phyloP scores from a whole-genome alignment of 2,113 vertebrate species.

The Redunca redunca region DNA sequence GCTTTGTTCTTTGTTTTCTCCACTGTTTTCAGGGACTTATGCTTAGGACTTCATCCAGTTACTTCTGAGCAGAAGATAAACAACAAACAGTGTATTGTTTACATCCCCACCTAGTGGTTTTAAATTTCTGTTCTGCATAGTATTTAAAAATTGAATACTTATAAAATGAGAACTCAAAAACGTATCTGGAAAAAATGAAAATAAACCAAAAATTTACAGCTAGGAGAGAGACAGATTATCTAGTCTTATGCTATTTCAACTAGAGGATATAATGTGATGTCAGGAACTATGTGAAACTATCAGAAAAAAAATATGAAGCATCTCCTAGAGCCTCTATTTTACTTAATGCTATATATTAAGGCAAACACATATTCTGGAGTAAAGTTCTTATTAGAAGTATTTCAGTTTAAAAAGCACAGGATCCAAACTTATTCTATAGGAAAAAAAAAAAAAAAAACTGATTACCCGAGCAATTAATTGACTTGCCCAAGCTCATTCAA shows the following conservation, averaged over 20 bases:
- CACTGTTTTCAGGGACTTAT: background rate
- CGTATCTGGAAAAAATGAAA: background rate
- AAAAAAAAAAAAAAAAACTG: background rate
- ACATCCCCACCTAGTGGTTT: constrained; percentile 71
- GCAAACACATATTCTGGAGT: background rate
- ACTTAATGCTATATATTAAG: background rate
- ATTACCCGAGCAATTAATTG: background rate
- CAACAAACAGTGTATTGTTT: constrained; percentile 56
- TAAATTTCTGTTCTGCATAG: constrained; percentile 67
- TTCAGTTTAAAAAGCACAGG: constrained; percentile 6
- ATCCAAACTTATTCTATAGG: background rate
- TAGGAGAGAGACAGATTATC: background rate
- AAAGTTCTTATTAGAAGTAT: constrained; percentile 25
- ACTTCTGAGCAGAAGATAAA: constrained; percentile 30
- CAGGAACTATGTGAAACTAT: background rate
- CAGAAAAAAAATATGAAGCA: background rate
- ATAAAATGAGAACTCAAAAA: constrained; percentile 19
- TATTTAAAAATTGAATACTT: constrained; percentile 31
- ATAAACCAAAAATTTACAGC: background rate
- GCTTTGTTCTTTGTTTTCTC: constrained; percentile 33
- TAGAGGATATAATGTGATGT: background rate
- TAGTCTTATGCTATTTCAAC: background rate
- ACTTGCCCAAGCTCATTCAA: background rate
- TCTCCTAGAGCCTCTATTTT: background rate
- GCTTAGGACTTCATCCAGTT: constrained; percentile 17